These are phyloP conservation scores for Mormyrus proboscirostris DNA, from an alignment of 2,797 vertebrate genomes.

Conservation along the genomic window DNA sequence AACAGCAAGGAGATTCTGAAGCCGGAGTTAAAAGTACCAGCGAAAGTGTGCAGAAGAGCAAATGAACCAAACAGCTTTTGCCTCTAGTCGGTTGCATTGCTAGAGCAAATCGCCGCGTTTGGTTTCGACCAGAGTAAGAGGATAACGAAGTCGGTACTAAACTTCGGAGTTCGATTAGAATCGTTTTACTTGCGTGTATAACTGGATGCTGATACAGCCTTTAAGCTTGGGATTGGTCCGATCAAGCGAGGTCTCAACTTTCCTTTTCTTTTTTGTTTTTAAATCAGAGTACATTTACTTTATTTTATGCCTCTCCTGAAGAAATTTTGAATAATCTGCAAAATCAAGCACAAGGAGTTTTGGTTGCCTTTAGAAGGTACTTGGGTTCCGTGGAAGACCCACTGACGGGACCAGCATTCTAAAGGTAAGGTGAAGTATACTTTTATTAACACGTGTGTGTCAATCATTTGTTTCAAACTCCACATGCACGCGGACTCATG, in stretches of 20 bases:
- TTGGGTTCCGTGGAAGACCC: slow-evolving; percentile 42
- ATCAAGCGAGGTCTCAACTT: slow-evolving; percentile 47
- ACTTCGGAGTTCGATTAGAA: slow-evolving; percentile 79
- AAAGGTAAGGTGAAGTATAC: slow-evolving; percentile 40
- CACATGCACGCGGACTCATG: background rate
- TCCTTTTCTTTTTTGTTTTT: slow-evolving; percentile 22
- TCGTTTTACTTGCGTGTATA: slow-evolving; percentile 59
- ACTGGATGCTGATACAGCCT: slow-evolving; percentile 68
- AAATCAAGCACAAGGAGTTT: slow-evolving; percentile 29
- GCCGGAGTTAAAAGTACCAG: slow-evolving; percentile 80
- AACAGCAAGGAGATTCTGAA: slow-evolving; percentile 76
- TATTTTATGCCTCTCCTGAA: slow-evolving; percentile 11
- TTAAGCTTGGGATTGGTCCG: slow-evolving; percentile 58
- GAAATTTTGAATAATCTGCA: slow-evolving; percentile 41
- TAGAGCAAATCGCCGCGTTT: slow-evolving; percentile 49
- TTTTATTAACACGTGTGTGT: background rate
- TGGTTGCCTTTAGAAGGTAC: slow-evolving; percentile 25
- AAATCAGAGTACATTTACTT: background rate
- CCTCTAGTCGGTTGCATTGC: slow-evolving; percentile 33
- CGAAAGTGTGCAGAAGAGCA: slow-evolving; percentile 51
- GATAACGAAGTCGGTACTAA: slow-evolving; percentile 73
- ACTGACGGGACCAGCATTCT: slow-evolving; percentile 33
- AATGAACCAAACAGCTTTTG: slow-evolving; percentile 43
- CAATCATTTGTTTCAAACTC: background rate
- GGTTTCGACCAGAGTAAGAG: slow-evolving; percentile 52